These are phyloP conservation scores for Echinarachnius parma DNA, from an alignment of 53 echinoderm and acorn worm genomes.

Conservation along the genomic window DNA sequence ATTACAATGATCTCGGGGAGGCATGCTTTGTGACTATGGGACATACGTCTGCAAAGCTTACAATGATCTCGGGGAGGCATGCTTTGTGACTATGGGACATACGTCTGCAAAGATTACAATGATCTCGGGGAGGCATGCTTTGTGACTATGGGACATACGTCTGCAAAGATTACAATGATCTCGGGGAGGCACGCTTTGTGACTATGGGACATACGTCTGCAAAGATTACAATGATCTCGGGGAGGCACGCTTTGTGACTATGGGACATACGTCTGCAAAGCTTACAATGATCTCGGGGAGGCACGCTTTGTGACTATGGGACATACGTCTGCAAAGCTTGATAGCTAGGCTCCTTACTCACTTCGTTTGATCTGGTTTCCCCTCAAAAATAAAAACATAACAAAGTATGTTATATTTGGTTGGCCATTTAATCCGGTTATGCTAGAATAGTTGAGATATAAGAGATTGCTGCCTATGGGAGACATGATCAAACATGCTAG, in stretches of 20 bases:
- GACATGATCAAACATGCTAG: no score
- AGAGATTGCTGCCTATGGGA: no score
- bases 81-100: conserved; percentile 73
- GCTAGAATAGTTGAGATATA: no score
- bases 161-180: conserved; percentile 71
- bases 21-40: conserved; percentile 70
- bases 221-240: conserved; percentile 75
- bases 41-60: conserved; percentile 69
- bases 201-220: conserved; percentile 73
- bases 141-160: conserved; percentile 76
- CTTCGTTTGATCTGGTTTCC: no score
- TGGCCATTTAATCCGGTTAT: no score
- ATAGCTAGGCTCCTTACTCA: no score
- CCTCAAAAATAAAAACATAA: no score
- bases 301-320: conserved; percentile 57
- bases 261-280: conserved; percentile 69
- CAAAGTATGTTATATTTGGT: no score
- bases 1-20: conserved; percentile 70
- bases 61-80: conserved; percentile 64
- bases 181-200: conserved; percentile 53
- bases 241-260: conserved; percentile 50
- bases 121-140: conserved; percentile 60
- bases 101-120: conserved; percentile 74
- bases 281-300: conserved; percentile 70
- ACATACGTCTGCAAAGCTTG: conserved; percentile 70